Conservation (phyloP, 2,888 invertebrate species). For the Herminia tarsipennalis region DNA sequence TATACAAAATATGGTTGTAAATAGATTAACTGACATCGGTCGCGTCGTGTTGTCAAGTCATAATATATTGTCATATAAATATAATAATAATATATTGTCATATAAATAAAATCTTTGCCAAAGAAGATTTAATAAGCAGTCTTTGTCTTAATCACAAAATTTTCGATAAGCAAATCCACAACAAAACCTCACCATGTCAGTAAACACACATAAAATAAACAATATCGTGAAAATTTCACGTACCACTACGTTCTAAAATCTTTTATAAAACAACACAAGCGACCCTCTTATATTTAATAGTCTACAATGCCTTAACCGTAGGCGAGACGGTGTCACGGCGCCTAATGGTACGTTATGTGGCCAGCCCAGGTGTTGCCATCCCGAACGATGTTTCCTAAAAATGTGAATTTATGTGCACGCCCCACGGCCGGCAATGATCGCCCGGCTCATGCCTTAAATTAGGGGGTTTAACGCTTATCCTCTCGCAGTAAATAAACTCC, state of each 20-base stretch:
- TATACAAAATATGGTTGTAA: no score
- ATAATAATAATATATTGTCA: no score
- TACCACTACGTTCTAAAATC: background rate
- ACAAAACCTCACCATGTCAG: no score
- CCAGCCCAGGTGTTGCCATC: conserved; percentile 67
- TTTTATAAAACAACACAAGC: conserved; percentile 3
- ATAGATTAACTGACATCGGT: no score
- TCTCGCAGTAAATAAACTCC: conserved; percentile 76
- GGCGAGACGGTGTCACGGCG: conserved; percentile 54
- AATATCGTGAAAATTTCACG: conserved; percentile 1
- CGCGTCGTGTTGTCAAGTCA: no score
- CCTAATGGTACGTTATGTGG: conserved; percentile 71
- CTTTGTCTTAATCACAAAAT: no score
- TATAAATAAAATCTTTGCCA: no score
- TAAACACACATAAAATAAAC: no score
- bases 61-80: no score
- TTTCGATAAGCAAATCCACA: no score
- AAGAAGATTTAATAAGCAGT: no score
- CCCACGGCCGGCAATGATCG: conserved; percentile 80
- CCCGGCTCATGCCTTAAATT: conserved; percentile 80
- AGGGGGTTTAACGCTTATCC: conserved; percentile 81
- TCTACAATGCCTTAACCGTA: conserved; percentile 46
- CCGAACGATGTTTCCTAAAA: conserved; percentile 73
- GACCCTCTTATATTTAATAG: conserved; percentile 26
- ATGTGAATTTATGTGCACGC: conserved; percentile 80